phyloP scores from a whole-genome alignment of 2,797 vertebrate genomes.

The Poeciliopsis presidionis region DNA sequence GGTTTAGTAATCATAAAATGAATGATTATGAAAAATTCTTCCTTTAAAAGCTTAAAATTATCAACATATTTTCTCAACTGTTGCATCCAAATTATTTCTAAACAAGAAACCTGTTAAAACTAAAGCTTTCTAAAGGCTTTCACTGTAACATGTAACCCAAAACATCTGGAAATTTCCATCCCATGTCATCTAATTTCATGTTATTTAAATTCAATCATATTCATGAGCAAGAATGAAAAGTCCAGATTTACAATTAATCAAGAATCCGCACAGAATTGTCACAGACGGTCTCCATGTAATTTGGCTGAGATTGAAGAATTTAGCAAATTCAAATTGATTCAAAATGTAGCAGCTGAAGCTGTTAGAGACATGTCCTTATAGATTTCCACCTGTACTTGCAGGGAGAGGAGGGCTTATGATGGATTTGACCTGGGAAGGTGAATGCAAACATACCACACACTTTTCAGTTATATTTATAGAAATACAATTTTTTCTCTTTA shows the following conservation, averaged over 20 bases:
- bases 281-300: not conserved
- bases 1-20: not conserved
- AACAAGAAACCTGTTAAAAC: not conserved
- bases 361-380: not conserved
- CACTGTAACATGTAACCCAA: not conserved
- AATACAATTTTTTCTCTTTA: not conserved
- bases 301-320: not conserved
- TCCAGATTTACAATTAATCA: not conserved
- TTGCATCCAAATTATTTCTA: not conserved
- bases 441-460: not conserved
- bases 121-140: not conserved
- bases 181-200: not conserved
- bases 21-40: not conserved
- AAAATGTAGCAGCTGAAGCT: not conserved
- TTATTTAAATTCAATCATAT: not conserved
- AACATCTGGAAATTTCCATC: too few species aligned
- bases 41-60: not conserved
- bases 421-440: not conserved
- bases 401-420: not conserved
- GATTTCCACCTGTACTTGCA: not conserved
- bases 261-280: not conserved
- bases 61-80: not conserved
- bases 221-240: not conserved
- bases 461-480: not conserved
- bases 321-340: not conserved